Evolutionary conservation across 2,797 vertebrate species (phyloP), one percentile per base, ranked within the genome.

Genomic region (Borostomias antarcticus): DNA sequence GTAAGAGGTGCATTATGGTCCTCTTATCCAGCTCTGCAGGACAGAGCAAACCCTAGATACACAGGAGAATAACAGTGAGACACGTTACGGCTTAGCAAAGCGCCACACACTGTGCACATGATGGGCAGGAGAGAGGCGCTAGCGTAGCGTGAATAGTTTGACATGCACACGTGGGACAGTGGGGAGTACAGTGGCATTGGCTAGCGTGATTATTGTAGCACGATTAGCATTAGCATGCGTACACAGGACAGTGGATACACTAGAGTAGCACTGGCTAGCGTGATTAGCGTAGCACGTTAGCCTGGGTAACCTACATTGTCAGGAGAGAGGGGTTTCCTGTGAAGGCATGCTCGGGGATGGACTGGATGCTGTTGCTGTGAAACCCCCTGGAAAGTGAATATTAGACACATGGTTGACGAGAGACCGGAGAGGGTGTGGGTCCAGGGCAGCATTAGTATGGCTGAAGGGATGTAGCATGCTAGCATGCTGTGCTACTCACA

Each of bases 281-380:
- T 57, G 32, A 64, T 23, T 30, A 37, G 29, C 4, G 15, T 15
- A 29, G 61, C 29, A 15, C 23, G 33, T 48, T 37, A 40, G 35
- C 35, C 2, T 45, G 40, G n/a, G 57, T 30, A 35, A 93, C 95
- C 89, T 90, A 98, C 96, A 98, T 94, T 85, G 95, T 95, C 79
- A 92, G 91, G 70, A 98, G 94, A 6, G 94, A 93, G 7, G 96
- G 96, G 84, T 98, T 98, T 62, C 95, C 94, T 35, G 88, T 89
- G 86, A 98, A 98, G 66, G 96, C 96, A 37, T 92, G 91, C 64
- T 96, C 95, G 0, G 96, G 96, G 83, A 98, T 98, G 1, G 93
- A 94, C 81, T 90, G 94, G 88, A 98, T 96, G 82, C 93, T 95
- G 90, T 98, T 98, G 79, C 94, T 98, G 66, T 98, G 96, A 88